Conservation (phyloP, 1,140 invertebrate species). For the Lamellibrachia luymesi region DNA sequence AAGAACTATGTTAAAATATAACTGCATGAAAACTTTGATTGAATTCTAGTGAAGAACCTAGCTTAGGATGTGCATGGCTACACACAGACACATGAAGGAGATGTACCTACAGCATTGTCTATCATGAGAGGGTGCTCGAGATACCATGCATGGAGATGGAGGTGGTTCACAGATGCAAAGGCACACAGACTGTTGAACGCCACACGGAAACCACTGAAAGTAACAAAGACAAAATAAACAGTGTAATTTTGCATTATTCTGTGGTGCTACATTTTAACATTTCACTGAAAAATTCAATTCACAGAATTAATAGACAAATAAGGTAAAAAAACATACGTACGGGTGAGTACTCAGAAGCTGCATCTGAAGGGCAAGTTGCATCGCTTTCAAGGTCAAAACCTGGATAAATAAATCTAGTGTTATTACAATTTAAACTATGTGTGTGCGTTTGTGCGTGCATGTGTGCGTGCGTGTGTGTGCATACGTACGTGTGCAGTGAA, state of each 20-base stretch:
- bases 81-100: background rate
- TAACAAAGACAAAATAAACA: background rate
- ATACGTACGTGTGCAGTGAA: too few relatives aligned
- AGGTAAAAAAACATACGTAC: background rate
- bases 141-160: slow-evolving; percentile 75
- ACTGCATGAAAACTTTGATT: background rate
- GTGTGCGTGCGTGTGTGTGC: too few relatives aligned
- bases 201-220: slow-evolving; percentile 60
- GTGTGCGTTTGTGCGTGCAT: too few relatives aligned
- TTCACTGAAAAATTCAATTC: background rate
- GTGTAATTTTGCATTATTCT: background rate
- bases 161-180: slow-evolving; percentile 77
- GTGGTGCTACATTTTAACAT: background rate
- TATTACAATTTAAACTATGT: too few relatives aligned
- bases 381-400: slow-evolving; percentile 8
- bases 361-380: slow-evolving; percentile 12
- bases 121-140: slow-evolving; percentile 65
- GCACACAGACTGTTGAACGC: slow-evolving; percentile 77
- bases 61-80: background rate
- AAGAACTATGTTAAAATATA: background rate
- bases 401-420: background rate
- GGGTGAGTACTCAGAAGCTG: slow-evolving; percentile 16
- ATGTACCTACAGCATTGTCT: slow-evolving; percentile 55
- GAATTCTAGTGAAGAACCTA: background rate
- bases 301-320: background rate